Evolutionary conservation across 2,797 vertebrate species (phyloP).

Genomic region (Lophius americanus): DNA sequence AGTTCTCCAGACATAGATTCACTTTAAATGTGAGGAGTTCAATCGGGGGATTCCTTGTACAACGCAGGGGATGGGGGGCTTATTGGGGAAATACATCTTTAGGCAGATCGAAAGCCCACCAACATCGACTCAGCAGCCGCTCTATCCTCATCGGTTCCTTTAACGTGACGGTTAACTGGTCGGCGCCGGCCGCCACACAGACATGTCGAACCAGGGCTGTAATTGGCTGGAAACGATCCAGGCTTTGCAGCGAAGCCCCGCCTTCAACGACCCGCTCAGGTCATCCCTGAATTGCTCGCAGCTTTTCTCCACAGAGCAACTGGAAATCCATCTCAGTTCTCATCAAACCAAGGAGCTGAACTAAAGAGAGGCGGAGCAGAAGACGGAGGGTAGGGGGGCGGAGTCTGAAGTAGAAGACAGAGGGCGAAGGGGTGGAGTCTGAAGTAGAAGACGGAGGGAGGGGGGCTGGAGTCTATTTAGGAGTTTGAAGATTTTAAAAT

Average conservation of each 20-base stretch:
- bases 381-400: slow-evolving; percentile 27
- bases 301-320: slow-evolving; percentile 12
- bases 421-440: slow-evolving; percentile 37
- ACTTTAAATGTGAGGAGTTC: too few relatives aligned
- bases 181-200: slow-evolving; percentile 7
- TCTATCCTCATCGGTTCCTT: too few relatives aligned
- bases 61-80: too few relatives aligned
- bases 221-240: slow-evolving; percentile 55
- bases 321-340: slow-evolving; percentile 43
- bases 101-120: too few relatives aligned
- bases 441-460: slow-evolving; percentile 30
- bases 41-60: too few relatives aligned
- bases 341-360: slow-evolving; percentile 30
- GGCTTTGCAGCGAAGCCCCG: slow-evolving; percentile 8
- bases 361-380: slow-evolving; percentile 20
- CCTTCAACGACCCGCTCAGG: slow-evolving; percentile 20
- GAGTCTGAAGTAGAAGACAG: slow-evolving; percentile 26
- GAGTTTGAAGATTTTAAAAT: slow-evolving; percentile 58
- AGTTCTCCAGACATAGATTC: too few relatives aligned
- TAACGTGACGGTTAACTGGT: slow-evolving; percentile 31
- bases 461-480: slow-evolving; percentile 4
- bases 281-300: slow-evolving; percentile 37
- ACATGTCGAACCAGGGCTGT: slow-evolving; percentile 43
- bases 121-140: too few relatives aligned
- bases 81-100: too few relatives aligned